These are phyloP conservation scores for Megamerina dolium DNA, from an alignment of 2,888 invertebrate species.

Conservation along the genomic window DNA sequence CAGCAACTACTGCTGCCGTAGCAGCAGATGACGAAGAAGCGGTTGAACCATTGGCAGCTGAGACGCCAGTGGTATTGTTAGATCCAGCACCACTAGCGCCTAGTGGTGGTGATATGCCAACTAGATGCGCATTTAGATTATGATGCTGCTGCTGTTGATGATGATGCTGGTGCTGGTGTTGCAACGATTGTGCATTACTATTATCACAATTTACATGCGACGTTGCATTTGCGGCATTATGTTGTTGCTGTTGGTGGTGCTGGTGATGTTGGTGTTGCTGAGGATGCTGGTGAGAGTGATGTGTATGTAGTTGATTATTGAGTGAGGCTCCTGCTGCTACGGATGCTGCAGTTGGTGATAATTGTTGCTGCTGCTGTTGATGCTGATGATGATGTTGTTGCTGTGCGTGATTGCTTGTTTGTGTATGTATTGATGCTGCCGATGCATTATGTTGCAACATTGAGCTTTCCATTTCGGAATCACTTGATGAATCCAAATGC, in stretches of 20 bases:
- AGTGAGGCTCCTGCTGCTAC: too few species aligned
- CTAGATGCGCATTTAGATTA: conserved; percentile 22
- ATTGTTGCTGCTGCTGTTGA: conserved; percentile 28
- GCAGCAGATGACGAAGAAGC: too few species aligned
- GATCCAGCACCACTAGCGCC: conserved; percentile 16
- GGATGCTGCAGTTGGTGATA: conserved; percentile 31
- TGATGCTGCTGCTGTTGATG: conserved; percentile 28
- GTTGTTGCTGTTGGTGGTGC: conserved; percentile 24
- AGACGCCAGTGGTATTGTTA: too few species aligned
- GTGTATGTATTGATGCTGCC: conserved; percentile 23
- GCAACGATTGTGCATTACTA: conserved; percentile 19
- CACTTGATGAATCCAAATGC: conserved; percentile 50
- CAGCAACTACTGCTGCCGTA: conserved; percentile 6
- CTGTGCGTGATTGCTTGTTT: conserved; percentile 34
- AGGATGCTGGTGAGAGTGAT: conserved; percentile 33
- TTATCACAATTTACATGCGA: conserved; percentile 20
- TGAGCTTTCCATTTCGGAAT: conserved; percentile 50
- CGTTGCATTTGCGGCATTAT: conserved; percentile 19
- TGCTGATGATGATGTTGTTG: conserved; percentile 30
- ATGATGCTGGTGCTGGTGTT: conserved; percentile 23
- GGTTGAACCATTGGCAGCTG: too few species aligned
- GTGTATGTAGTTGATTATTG: conserved; percentile 23
- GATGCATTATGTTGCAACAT: conserved; percentile 37
- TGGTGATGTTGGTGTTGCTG: conserved; percentile 32
- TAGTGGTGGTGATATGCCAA: conserved; percentile 22